Conservation (phyloP, 2,888 invertebrate genomes). For the Tetropium fuscum region DNA sequence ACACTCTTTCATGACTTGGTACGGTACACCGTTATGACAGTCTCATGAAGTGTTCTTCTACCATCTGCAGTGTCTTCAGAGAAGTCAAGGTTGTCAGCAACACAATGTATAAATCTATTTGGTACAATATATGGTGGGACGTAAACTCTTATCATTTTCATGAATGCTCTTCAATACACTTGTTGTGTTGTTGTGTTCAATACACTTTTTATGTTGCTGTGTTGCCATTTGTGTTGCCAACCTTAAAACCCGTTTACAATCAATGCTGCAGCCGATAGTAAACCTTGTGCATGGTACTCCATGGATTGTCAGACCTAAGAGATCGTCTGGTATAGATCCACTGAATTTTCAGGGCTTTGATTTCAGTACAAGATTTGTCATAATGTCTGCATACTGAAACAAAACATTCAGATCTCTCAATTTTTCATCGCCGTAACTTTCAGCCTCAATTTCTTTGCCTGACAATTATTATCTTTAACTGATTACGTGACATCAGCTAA, state of each 20-base stretch:
- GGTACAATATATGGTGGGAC: conserved; percentile 9
- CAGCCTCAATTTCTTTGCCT: neutral
- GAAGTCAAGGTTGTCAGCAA: conserved; percentile 13
- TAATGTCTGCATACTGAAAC: neutral
- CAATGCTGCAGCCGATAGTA: neutral
- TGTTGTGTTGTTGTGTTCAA: too few species aligned
- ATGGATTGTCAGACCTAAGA: conserved; percentile 11
- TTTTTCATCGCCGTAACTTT: neutral
- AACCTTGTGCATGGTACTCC: neutral
- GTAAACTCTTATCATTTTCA: conserved; percentile 12
- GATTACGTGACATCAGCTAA: neutral
- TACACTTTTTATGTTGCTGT: too few species aligned
- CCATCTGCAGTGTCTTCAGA: conserved; percentile 13
- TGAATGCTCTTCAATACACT: conserved; percentile 5
- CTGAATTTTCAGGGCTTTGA: neutral
- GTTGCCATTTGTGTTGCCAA: conserved; percentile 8
- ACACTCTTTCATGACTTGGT: neutral
- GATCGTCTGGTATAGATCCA: neutral
- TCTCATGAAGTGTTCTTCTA: neutral
- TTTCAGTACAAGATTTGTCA: neutral
- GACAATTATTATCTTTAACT: too few species aligned
- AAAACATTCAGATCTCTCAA: neutral
- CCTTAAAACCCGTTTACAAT: neutral
- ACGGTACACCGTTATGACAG: too few species aligned
- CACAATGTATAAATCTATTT: too few species aligned